A percentile compares a stretch with the other conserved stretches of the same genome.
Conservation (phyloP, 2,113 vertebrate species). For the Polypterus bichir region DNA sequence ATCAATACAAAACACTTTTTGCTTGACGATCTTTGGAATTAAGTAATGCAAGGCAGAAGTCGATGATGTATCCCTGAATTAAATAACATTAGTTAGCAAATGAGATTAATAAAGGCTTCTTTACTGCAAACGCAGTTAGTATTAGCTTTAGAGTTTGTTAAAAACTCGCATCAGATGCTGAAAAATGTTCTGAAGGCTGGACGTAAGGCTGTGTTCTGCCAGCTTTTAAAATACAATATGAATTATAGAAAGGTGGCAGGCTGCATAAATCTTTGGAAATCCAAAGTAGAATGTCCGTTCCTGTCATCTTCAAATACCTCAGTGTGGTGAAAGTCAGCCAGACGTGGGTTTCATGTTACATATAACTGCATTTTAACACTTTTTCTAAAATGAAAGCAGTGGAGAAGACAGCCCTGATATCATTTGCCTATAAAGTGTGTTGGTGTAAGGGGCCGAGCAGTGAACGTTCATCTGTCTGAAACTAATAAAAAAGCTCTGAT, state of each 20-base stretch:
- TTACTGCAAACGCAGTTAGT: background rate
- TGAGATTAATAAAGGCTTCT: no score
- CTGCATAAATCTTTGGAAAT: slow-evolving; percentile 30
- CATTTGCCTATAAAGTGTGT: slow-evolving; percentile 11
- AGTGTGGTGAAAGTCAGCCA: slow-evolving; percentile 15
- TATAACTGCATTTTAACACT: slow-evolving; percentile 19
- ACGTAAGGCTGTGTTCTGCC: background rate
- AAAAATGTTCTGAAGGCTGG: background rate
- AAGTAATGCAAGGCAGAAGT: background rate
- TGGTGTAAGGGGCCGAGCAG: slow-evolving; percentile 16
- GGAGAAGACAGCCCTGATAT: slow-evolving; percentile 9
- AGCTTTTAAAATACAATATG: slow-evolving; percentile 22
- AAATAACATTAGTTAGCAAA: background rate
- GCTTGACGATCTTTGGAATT: background rate
- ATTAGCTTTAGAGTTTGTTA: background rate
- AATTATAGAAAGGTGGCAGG: slow-evolving; percentile 31
- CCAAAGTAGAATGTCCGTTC: slow-evolving; percentile 26
- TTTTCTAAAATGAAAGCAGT: background rate
- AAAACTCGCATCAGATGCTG: background rate
- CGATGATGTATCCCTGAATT: background rate
- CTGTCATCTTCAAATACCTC: slow-evolving; percentile 27
- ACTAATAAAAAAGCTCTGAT: slow-evolving; percentile 18
- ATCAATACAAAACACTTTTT: background rate
- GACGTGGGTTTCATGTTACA: slow-evolving; percentile 24
- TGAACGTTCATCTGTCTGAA: slow-evolving; percentile 8